Base-by-base conservation (phyloP, 2,797 vertebrate species). In the Philypnodon macrostomus region DNA sequence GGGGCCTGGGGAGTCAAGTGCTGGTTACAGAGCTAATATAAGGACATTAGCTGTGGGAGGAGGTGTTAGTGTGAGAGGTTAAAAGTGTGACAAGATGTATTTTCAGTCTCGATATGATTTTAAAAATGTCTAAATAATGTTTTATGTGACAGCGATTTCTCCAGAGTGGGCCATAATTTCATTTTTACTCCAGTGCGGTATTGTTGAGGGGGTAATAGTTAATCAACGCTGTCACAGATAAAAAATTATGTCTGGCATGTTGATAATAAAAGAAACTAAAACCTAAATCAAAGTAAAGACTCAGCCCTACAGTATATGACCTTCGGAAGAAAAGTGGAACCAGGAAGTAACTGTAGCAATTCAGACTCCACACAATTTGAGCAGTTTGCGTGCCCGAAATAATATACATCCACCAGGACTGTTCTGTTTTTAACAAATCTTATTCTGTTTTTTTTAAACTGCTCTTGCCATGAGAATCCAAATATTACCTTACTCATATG, bases 231-330 rank as follows among this genome's bases (percentile, higher is more conserved):
- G 32, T 30, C 44, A 29, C 3, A 18, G 27, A 23, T 38, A 1
- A 53, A 36, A 14, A 56, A 39, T 56, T 62, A 57, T 47, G 17
- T 40, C 38, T 30, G 9, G 19, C 42, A 9, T 34, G 52, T 13
- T 33, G 35, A 46, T 34, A 9, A 45, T 67, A 50, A 33, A 61
- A 50, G 34, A 26, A 73, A 51, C 39, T 18, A 40, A 48, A 40
- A 42, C 14, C 18, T 26, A 24, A 56, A 61, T 63, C 50, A 26
- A 48, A 41, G 35, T 32, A 24, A 53, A 24, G 40, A 9, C 24
- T 13, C 36, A 41, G 23, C 53, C 4, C 33, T 16, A 1, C 16
- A n/a, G n/a, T 3, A 34, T 3, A 34, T 30, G 27, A 45, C 31
- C 10, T 31, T 18, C 5, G 11, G 27, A 17, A 9, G 7, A 30